Conservation (phyloP, 2,888 invertebrate genomes). For the Hyalella azteca region DNA sequence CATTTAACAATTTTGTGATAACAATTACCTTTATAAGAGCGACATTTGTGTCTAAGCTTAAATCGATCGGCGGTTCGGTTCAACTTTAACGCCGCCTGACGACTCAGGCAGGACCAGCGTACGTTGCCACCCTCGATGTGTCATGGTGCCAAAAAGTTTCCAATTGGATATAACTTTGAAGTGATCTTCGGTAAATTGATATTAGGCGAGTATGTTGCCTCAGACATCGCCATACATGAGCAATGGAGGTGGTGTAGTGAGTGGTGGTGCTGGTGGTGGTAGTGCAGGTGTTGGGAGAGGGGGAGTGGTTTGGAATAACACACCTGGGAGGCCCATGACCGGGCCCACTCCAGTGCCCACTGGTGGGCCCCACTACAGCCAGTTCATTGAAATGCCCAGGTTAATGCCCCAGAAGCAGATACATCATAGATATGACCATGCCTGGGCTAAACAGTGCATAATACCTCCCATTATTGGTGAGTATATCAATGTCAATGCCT, state of each 20-base stretch:
- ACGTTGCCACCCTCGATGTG: background rate
- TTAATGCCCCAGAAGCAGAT: conserved; percentile 12
- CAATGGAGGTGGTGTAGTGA: background rate
- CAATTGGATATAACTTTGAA: conserved; percentile 12
- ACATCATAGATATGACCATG: background rate
- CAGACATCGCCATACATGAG: conserved; percentile 18
- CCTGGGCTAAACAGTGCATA: conserved; percentile 18
- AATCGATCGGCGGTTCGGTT: no score
- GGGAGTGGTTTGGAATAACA: conserved; percentile 21
- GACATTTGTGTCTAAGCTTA: no score
- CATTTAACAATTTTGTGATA: conserved; percentile 6
- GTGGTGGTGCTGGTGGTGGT: background rate
- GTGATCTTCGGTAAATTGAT: background rate
- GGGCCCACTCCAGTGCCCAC: conserved; percentile 12
- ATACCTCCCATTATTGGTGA: conserved; percentile 3
- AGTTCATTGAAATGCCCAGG: background rate
- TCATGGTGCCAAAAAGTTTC: conserved; percentile 24
- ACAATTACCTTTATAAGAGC: no score
- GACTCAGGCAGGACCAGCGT: background rate
- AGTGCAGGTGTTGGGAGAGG: background rate
- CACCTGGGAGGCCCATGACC: background rate
- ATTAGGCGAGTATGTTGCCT: background rate
- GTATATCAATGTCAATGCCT: no score
- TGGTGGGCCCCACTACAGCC: background rate
- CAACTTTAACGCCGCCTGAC: no score